Base-by-base conservation (phyloP, 1,140 invertebrate species). In the Drosophila oshimai region DNA sequence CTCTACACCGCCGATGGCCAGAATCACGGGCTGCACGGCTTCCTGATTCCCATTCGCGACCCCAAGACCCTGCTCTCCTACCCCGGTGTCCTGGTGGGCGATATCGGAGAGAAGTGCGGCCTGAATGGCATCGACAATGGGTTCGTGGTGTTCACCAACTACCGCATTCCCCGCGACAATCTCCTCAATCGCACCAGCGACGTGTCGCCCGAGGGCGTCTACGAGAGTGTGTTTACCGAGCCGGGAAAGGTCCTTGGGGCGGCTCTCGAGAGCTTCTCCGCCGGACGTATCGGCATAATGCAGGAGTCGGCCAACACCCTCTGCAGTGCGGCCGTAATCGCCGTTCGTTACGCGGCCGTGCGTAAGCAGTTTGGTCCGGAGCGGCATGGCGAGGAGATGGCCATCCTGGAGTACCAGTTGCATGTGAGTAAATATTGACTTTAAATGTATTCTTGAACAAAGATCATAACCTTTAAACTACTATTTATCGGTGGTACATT, bases 111-210 rank as follows among this genome's bases (percentile, higher is more conserved):
- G 89, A 98, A 98, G 92, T 92, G 96, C 34, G 96, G 95, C 33
- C 91, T 97, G 1, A 97, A 98, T 92, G 97, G 97, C 41, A 91
- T 98, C 13, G 97, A 98, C 81, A 98, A 98, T 93, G 97, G 96
- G 3, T 98, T 98, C 89, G 91, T 98, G 37, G 94, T 96, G 84
- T 98, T 99, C 89, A 93, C 97, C 58, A 94, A 98, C 72, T 97
- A 97, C 91, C 92, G 93, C 65, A 95, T 99, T 81, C 96, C 97
- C 10, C 93, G 95, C 28, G 94, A 95, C 87, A 94, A 94, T 91
- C 92, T 99, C 6, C 92, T 99, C 9, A 98, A 98, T 91, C 95
- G 95, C 89, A 96, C 95, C 7, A 96, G 96, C 6, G 96, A 98
- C 92, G 96, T 99, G 4, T 96, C 95, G 0, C 92, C 94, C 15